Percentiles rank a stretch among this genome's conserved stretches.
Conservation (phyloP, 1,140 invertebrate genomes). For the Heliconius congener region DNA sequence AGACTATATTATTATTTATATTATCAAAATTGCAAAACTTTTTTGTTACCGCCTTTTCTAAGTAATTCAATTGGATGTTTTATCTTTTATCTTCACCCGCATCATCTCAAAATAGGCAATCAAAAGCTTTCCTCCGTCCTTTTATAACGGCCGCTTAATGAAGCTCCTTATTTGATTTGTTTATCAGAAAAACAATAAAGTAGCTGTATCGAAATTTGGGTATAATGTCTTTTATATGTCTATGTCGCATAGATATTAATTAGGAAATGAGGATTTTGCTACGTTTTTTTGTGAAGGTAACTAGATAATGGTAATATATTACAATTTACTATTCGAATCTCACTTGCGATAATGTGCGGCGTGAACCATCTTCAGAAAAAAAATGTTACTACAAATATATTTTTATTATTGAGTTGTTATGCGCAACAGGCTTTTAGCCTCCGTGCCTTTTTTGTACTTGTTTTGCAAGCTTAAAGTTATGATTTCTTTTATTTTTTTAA, state of each 20-base stretch:
- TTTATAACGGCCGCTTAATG: constrained; percentile 1
- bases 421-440: no score
- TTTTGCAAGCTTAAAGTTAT: no score
- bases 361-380: no score
- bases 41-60: not conserved
- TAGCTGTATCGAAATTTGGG: not conserved
- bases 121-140: not conserved
- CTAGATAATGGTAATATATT: no score
- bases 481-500: no score
- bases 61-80: not conserved
- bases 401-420: no score
- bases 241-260: not conserved
- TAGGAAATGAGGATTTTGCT: not conserved
- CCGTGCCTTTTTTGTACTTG: no score
- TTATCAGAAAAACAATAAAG: constrained; percentile 8
- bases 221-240: not conserved
- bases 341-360: no score
- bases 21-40: not conserved
- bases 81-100: not conserved
- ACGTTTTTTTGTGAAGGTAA: no score
- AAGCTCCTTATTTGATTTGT: constrained; percentile 10
- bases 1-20: not conserved
- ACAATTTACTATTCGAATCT: no score
- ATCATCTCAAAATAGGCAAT: constrained; percentile 1
- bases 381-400: no score